Conservation (phyloP, 2,888 invertebrate species). For the Amphipoea lucens region DNA sequence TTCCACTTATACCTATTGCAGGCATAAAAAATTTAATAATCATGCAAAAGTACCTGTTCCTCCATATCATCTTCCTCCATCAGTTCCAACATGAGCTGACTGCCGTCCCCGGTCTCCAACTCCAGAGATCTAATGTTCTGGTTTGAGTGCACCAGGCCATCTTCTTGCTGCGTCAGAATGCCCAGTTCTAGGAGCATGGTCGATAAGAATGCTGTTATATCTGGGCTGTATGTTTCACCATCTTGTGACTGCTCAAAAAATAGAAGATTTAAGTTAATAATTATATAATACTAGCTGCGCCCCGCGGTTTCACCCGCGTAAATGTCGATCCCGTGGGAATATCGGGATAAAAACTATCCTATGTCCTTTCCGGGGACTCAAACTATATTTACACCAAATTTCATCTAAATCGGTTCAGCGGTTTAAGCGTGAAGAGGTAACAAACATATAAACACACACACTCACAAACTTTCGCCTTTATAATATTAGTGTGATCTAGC, state of each 20-base stretch:
- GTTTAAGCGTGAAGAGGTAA: too few relatives aligned
- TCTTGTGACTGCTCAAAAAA: conserved; percentile 50
- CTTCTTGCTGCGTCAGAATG: conserved; percentile 71
- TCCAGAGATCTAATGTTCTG: conserved; percentile 72
- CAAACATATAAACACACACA: too few relatives aligned
- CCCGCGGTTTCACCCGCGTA: too few relatives aligned
- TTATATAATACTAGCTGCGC: background rate
- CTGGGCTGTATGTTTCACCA: conserved; percentile 60
- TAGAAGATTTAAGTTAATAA: too few relatives aligned
- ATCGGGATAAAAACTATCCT: too few relatives aligned
- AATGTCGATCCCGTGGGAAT: too few relatives aligned
- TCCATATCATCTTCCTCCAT: conserved; percentile 76
- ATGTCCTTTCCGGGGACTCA: too few relatives aligned
- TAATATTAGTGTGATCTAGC: too few relatives aligned
- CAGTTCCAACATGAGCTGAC: conserved; percentile 74
- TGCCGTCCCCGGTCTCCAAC: conserved; percentile 77
- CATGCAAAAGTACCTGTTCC: conserved; percentile 28
- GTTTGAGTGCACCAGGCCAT: conserved; percentile 67
- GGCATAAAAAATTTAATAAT: background rate
- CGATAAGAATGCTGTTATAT: conserved; percentile 75
- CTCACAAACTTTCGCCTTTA: too few relatives aligned
- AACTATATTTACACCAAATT: too few relatives aligned
- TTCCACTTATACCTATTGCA: background rate
- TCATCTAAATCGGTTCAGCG: too few relatives aligned
- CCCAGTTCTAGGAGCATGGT: conserved; percentile 79